Base-by-base conservation (phyloP, 1,140 invertebrate genomes). In the Drosophila sulfurigaster region DNA sequence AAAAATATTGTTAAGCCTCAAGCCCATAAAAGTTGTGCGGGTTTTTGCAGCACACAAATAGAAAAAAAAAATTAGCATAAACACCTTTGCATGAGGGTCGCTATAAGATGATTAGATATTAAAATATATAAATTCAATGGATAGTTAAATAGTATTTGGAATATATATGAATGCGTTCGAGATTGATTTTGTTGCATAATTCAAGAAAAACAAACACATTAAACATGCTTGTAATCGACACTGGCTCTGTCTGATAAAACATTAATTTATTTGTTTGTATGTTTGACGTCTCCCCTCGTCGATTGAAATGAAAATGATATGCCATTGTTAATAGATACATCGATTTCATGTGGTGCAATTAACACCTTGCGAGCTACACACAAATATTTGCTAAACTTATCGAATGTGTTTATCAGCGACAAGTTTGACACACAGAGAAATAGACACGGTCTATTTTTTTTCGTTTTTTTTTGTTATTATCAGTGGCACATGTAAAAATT, bases 361-460 rank as follows among this genome's bases (percentile, higher is more conserved):
- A 88, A 82, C 83, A 87, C 82, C 73, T 83, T 62, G 70, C 59
- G 54, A 69, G 77, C 81, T 78, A 41, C 80, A 49, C 63, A 88
- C 83, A 88, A 87, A 87, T 87, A 87, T 88, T 87, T 87, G 77
- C 77, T 46, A 74, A 72, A 82, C 82, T 88, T 87, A 88, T 87
- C 82, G 76, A 71, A 43, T 43, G 74, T 72, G 74, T 72, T 87
- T 87, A 88, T 87, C 82, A 88, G 71, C 75, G 69, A 82, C 79
- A 82, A 77, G 56, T 82, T 78, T 70, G 79, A 87, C 54, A 82
- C 54, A 3, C 0, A 43, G 54, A 5, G 38, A 49, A 56, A 38
- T 13, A 35, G 54, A 68, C 59, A 63, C 41, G 59, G 15, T 8
- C 1, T 6, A 11, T 43, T 65, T 66, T 54, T 49, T 54, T 25